phyloP scores from a whole-genome alignment of 64 coral and sea anemone genomes.

The Pachyseris speciosa region DNA sequence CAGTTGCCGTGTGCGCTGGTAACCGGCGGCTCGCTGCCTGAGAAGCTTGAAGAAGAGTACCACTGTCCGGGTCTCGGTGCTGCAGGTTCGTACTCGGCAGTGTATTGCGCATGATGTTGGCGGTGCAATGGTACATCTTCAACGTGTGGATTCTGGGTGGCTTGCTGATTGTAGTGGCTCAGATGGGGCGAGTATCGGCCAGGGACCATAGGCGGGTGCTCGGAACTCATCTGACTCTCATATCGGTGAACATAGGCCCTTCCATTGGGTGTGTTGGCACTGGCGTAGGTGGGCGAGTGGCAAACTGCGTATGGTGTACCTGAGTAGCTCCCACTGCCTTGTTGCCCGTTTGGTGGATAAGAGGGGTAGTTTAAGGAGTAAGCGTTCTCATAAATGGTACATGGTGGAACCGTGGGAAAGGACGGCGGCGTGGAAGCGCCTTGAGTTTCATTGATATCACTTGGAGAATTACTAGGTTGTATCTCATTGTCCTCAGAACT shows the following conservation, averaged over 20 bases:
- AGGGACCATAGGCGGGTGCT: slow-evolving; percentile 41
- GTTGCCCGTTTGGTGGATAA: slow-evolving; percentile 51
- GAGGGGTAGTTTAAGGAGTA: slow-evolving; percentile 37
- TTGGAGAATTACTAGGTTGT: slow-evolving; percentile 20
- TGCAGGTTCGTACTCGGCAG: slow-evolving; percentile 26
- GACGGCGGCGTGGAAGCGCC: slow-evolving; percentile 78
- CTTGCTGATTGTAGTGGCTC: slow-evolving; percentile 83
- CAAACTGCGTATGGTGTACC: slow-evolving; percentile 39
- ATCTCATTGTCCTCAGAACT: slow-evolving; percentile 60
- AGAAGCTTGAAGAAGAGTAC: slow-evolving; percentile 34
- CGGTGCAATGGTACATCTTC: slow-evolving; percentile 64
- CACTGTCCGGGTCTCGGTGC: slow-evolving; percentile 8
- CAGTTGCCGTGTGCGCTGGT: slow-evolving; percentile 44
- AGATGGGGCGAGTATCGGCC: slow-evolving; percentile 86
- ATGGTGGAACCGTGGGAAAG: slow-evolving; percentile 74
- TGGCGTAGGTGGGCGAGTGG: slow-evolving; percentile 55
- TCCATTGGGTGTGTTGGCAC: slow-evolving; percentile 43
- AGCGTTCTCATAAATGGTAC: slow-evolving; percentile 44
- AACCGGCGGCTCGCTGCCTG: slow-evolving; percentile 6
- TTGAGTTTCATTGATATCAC: slow-evolving; percentile 46
- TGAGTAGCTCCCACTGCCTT: slow-evolving; percentile 25
- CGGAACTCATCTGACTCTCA: slow-evolving; percentile 41
- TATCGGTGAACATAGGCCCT: slow-evolving; percentile 47
- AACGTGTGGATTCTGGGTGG: slow-evolving; percentile 34
- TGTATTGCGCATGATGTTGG: slow-evolving; percentile 62